These are phyloP conservation scores for Penaeus chinensis DNA, from an alignment of 1,140 invertebrate genomes.

Conservation along the genomic window DNA sequence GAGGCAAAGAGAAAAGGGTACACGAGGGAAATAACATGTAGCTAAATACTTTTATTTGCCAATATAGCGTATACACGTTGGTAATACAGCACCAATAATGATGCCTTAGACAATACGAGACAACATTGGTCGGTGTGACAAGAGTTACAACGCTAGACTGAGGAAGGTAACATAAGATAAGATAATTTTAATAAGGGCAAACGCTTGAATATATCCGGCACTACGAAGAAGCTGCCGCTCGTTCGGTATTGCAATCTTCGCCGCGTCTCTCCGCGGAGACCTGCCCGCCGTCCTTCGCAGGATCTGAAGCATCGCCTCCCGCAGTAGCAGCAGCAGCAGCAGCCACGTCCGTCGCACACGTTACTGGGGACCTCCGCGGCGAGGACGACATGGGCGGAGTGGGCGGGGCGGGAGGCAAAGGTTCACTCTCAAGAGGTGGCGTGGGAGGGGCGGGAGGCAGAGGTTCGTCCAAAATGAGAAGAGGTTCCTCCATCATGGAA, in stretches of 20 bases:
- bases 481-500: too few relatives aligned
- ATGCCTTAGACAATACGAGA: conserved; percentile 3
- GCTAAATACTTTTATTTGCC: too few relatives aligned
- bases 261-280: conserved; percentile 37
- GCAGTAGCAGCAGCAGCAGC: conserved; percentile 1
- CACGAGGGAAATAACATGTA: too few relatives aligned
- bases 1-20: too few relatives aligned
- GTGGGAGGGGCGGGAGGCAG: conserved; percentile 2
- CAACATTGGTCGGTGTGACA: neutral
- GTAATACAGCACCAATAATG: conserved; percentile 27
- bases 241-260: conserved; percentile 52
- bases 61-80: conserved; percentile 10
- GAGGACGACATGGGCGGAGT: conserved; percentile 27
- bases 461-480: neutral
- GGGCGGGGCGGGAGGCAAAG: conserved; percentile 28
- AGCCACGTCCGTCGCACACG: neutral
- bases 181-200: too few relatives aligned
- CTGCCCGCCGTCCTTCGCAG: conserved; percentile 43
- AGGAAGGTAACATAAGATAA: neutral
- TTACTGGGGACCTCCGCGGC: neutral
- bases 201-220: neutral
- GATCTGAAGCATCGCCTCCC: conserved; percentile 40
- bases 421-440: neutral
- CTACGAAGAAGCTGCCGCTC: conserved; percentile 42
- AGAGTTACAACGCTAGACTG: neutral